A percentile compares a stretch with the other conserved stretches of the same genome.
phyloP scores from a whole-genome alignment of 2,888 invertebrate species.

The Eilema sororculum region DNA sequence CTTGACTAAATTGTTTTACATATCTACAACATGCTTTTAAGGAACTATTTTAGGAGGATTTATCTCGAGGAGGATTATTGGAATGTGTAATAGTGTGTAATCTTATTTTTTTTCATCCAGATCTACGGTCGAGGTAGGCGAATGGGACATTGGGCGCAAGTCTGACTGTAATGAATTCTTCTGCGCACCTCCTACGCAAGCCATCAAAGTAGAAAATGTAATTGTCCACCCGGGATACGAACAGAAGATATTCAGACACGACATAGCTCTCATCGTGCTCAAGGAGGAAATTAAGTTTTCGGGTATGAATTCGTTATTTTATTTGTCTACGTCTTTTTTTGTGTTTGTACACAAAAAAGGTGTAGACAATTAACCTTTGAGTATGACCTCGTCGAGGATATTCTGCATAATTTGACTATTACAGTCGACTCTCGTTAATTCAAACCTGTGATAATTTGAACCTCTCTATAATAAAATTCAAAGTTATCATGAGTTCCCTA shows the following conservation, averaged over 20 bases:
- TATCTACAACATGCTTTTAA: too few relatives aligned
- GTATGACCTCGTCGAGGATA: too few relatives aligned
- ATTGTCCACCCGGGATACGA: constrained; percentile 93
- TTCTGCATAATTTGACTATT: too few relatives aligned
- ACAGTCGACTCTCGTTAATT: too few relatives aligned
- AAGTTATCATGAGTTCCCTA: too few relatives aligned
- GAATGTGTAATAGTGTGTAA: background rate
- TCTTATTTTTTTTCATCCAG: constrained; percentile 78
- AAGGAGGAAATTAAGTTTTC: constrained; percentile 88
- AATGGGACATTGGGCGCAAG: constrained; percentile 90
- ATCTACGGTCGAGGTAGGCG: constrained; percentile 91
- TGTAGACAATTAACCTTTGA: too few relatives aligned
- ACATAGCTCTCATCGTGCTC: constrained; percentile 91
- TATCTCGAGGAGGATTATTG: background rate
- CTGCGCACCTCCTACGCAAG: constrained; percentile 91
- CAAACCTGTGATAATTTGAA: too few relatives aligned
- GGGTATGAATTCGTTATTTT: constrained; percentile 54
- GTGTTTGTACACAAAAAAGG: too few relatives aligned
- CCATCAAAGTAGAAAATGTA: constrained; percentile 91
- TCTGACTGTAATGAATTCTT: constrained; percentile 92
- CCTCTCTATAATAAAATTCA: too few relatives aligned
- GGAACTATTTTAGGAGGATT: background rate
- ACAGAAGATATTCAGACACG: constrained; percentile 89
- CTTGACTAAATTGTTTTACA: too few relatives aligned
- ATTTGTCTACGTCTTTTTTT: background rate